phyloP scores from a whole-genome alignment of 2,888 invertebrate species.

The Pogonocherus hispidulus region DNA sequence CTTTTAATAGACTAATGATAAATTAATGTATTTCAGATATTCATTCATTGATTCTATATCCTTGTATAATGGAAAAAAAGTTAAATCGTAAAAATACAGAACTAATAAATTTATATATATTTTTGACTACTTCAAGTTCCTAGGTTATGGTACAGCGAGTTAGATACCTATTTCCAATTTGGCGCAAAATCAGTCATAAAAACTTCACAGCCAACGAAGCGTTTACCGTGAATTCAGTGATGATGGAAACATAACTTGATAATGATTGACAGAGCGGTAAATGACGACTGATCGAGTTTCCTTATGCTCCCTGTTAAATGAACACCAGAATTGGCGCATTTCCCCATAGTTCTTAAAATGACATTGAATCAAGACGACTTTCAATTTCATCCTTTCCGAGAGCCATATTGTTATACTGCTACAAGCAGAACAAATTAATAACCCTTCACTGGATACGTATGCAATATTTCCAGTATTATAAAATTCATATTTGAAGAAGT shows the following conservation, averaged over 20 bases:
- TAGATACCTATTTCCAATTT: constrained; percentile 33
- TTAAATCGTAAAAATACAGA: too few species aligned
- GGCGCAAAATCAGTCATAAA: constrained; percentile 45
- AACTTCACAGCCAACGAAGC: constrained; percentile 51
- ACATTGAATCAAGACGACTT: neutral
- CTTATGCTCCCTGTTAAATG: constrained; percentile 29
- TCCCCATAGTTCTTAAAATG: constrained; percentile 1
- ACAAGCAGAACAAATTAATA: too few species aligned
- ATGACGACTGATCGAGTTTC: constrained; percentile 61
- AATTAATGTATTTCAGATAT: too few species aligned
- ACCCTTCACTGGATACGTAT: too few species aligned
- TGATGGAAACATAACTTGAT: constrained; percentile 62
- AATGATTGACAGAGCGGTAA: constrained; percentile 60
- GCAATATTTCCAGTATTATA: too few species aligned
- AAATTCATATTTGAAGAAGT: too few species aligned
- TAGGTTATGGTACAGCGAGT: neutral
- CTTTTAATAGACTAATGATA: too few species aligned
- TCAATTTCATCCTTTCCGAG: neutral
- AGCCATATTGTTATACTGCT: too few species aligned
- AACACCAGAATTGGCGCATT: neutral
- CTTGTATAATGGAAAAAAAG: too few species aligned
- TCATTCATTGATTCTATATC: too few species aligned
- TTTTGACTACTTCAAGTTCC: neutral
- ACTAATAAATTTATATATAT: too few species aligned
- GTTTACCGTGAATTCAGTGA: constrained; percentile 46